Evolutionary conservation across 2,113 vertebrate genomes (phyloP).

Genomic region (Bufo bufo): DNA sequence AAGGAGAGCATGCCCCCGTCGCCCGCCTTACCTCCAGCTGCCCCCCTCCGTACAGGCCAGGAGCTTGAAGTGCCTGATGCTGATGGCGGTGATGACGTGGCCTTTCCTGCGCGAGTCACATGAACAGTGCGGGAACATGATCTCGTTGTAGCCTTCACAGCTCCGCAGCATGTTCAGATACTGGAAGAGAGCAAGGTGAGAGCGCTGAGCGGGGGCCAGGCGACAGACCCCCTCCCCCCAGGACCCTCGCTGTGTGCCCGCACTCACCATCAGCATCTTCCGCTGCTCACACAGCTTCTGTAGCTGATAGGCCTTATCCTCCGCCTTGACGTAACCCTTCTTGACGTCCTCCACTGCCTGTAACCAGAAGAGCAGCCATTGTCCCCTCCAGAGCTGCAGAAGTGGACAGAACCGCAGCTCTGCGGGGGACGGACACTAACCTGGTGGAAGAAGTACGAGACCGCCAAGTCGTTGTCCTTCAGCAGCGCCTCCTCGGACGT

Average conservation of each 20-base stretch:
- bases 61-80: slow-evolving; percentile 94
- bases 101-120: slow-evolving; percentile 95
- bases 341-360: slow-evolving; percentile 95
- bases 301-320: slow-evolving; percentile 95
- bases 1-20: too few relatives aligned
- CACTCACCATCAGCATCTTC: slow-evolving; percentile 92
- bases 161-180: slow-evolving; percentile 91
- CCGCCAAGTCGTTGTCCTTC: slow-evolving; percentile 89
- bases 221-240: background rate
- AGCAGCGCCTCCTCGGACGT: slow-evolving; percentile 90
- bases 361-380: background rate
- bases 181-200: slow-evolving; percentile 64
- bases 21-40: slow-evolving; percentile 82
- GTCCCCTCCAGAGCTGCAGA: background rate
- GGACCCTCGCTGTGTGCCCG: background rate
- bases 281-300: slow-evolving; percentile 95
- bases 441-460: slow-evolving; percentile 97
- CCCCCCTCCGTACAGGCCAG: slow-evolving; percentile 93
- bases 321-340: slow-evolving; percentile 95
- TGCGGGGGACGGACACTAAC: slow-evolving; percentile 60
- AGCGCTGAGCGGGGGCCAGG: background rate
- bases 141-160: slow-evolving; percentile 95
- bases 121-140: slow-evolving; percentile 92
- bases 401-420: too few relatives aligned
- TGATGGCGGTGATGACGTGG: slow-evolving; percentile 92